Evolutionary conservation across 1,140 invertebrate genomes (phyloP), one percentile per base, ranked within the genome.

Genomic region (Anastrepha obliqua): DNA sequence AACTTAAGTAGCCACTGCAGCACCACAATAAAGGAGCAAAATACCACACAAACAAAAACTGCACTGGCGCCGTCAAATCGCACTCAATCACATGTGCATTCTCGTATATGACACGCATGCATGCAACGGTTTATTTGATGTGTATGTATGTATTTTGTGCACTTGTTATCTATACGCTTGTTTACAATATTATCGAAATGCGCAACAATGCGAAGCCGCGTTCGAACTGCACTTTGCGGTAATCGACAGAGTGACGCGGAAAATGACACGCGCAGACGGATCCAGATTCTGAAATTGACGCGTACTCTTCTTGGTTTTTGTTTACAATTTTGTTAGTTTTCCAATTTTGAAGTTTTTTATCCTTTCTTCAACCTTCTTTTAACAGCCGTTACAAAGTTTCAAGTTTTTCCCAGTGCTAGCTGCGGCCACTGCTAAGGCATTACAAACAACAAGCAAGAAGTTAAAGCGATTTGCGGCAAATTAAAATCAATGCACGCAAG

Each of bases 211-310:
- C 5, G 60, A 15, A 15, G 74, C 74, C 74, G 74, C 44, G 17
- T 15, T 70, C 67, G 39, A n/a, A 13, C 7, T n/a, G 47, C 44
- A 47, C 67, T 15, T n/a, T 70, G 3, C 39, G 39, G 8, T 70
- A 70, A 44, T 70, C 67, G 67, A 74, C 67, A 74, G 42, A 39
- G 42, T 15, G 67, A 74, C 67, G 67, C 67, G 20, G 64, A 67
- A 11, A 3, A 2, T 9, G 3, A 11, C 29, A 29, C 29, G 29
- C 51, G 51, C 51, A 55, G 51, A 6, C 51, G 51, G 6, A 55
- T 55, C 51, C 51, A 3, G 6, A 6, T 55, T 55, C 51, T 55
- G 51, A 8, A 55, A 55, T 55, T 55, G 51, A 6, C 51, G 6
- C 6, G 6, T 8, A 55, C 51, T 55, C 6, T 55, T 55, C 2